Evolutionary conservation across 2,113 vertebrate species (phyloP), one percentile per base, ranked within the genome.

Genomic region (Morone saxatilis): DNA sequence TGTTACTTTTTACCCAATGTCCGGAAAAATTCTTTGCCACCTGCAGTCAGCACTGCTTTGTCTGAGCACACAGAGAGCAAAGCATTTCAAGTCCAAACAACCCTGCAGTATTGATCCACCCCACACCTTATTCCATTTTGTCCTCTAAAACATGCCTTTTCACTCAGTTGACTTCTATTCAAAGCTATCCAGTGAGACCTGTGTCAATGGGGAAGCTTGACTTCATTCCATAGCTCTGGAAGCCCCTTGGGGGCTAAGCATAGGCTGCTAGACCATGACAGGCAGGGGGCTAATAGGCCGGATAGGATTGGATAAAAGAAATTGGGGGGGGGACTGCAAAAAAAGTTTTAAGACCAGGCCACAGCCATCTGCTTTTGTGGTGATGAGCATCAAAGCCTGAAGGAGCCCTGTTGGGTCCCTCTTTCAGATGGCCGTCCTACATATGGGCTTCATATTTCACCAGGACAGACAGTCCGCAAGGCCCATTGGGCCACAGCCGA

Each of bases 281-380:
- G 90, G 93, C 93, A 85, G 95, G 94, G 92, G 95, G 91, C 94
- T 95, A 95, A 95, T 95, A 94, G 94, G 89, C 86, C 74, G 84
- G 91, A 92, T 90, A 91, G 91, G 79, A 93, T 87, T 93, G 92
- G 92, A 95, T 94, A 94, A 93, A 94, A 88, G 91, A 86, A 83
- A 70, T 81, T 31, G 31, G 31, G 31, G 83, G 71, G 87, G 78
- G 57, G 88, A 86, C 72, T 86, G 80, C 66, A 69, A 88, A 86
- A 86, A 92, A 92, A 93, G 77, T 92, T 92, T 88, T 85, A 92
- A 92, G 88, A 92, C 86, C 86, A 84, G 93, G 92, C 88, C 81
- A 89, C 60, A 72, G 89, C 93, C 95, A 95, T 96, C 95, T 96
- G 95, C 94, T 96, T 96, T 96, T 95, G 94, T 94, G 90, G 83